Evolutionary conservation across 2,888 invertebrate genomes (phyloP), one percentile per base, ranked within the genome.

Genomic region (Eutolmus rufibarbis): DNA sequence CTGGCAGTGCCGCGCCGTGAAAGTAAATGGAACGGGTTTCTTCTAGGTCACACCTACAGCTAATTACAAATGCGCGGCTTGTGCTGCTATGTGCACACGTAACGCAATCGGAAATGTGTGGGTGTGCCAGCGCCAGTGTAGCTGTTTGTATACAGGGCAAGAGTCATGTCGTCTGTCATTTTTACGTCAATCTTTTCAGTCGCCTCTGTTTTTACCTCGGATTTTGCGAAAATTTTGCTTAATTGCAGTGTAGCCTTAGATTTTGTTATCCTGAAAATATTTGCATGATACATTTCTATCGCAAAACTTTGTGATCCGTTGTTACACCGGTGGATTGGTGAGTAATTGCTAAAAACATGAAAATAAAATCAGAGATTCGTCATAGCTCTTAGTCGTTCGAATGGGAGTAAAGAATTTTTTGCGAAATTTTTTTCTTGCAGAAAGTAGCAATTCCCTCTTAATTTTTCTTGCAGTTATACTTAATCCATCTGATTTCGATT

Each of bases 401-500:
- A 46, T 23, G 12, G 31, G 19, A 86, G 8, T 5, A 34, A 7
- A 86, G 76, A 77, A 37, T 86, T 9, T 16, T 74, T 46, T 46
- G 43, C 43, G 23, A 34, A 23, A 43, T 51, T 86, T 77, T 28
- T 51, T 37, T 19, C 34, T 74, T n/a, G 12, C 66, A 66, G 66
- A 8, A 4, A 66, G 19, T 66, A 23, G 12, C 28, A 23, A 12
- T 66, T 66, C 9, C 28, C 1, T 28, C 9, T 66, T 23, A 23
- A 66, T 23, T 66, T 66, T 66, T 74, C 74, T 89, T 89, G 86
- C 90, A 92, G 92, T 92, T 88, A 91, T 92, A 89, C 90, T 92
- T 81, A 92, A 92, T 90, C 90, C 92, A 90, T 91, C 91, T 89
- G 92, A 92, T 90, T 92, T 92, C 89, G 92, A 92, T 90, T 92